Evolutionary conservation across 2,888 invertebrate genomes (phyloP).

Genomic region (Phortica magna): DNA sequence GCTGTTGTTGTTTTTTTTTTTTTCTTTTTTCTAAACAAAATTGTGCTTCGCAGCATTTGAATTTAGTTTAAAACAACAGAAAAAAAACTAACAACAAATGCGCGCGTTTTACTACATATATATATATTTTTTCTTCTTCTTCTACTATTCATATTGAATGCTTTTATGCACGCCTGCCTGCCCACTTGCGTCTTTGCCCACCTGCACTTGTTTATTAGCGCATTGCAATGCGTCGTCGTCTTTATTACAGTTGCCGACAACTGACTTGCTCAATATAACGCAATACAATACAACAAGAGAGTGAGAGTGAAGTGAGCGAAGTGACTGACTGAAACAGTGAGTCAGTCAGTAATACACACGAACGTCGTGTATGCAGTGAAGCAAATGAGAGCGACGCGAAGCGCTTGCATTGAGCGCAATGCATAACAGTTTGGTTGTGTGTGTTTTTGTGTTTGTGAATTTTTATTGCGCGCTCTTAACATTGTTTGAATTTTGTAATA

Average conservation of each 20-base stretch:
- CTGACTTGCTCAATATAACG: conserved; percentile 19
- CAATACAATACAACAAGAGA: neutral
- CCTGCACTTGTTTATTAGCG: neutral
- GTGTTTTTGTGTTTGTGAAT: conserved; percentile 36
- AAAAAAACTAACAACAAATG: neutral
- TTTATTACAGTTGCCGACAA: neutral
- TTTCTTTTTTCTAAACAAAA: neutral
- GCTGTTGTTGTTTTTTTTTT: neutral
- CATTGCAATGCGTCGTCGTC: neutral
- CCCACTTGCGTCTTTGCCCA: neutral
- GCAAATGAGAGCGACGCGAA: neutral
- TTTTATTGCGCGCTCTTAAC: conserved; percentile 50
- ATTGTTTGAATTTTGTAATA: conserved; percentile 64
- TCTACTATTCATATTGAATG: neutral
- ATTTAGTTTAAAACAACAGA: conserved; percentile 3
- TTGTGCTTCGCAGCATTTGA: neutral
- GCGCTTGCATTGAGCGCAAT: neutral
- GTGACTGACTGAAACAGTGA: conserved; percentile 21
- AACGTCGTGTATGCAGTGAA: conserved; percentile 27
- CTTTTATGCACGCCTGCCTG: neutral
- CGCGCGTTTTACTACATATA: neutral
- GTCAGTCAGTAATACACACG: conserved; percentile 26
- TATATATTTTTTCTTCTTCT: neutral
- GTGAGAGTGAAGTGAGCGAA: conserved; percentile 35
- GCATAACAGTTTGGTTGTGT: conserved; percentile 10